Evolutionary conservation across 2,113 vertebrate genomes (phyloP).

Genomic region (Atractosteus spatula): DNA sequence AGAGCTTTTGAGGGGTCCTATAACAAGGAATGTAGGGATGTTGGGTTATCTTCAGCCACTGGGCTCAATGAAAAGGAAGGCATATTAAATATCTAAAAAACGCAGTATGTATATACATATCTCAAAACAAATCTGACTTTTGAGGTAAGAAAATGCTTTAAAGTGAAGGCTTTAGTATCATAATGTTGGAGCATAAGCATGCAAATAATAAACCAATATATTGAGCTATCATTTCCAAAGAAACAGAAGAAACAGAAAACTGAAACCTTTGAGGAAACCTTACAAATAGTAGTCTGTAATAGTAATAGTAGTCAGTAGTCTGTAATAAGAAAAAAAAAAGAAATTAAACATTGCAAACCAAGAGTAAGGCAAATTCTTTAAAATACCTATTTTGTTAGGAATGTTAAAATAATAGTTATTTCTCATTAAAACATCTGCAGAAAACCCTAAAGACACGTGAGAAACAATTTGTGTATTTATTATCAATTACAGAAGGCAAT

Average conservation of each 20-base stretch:
- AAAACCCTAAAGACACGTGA: no score
- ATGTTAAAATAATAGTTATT: no score
- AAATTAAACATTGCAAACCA: constrained; percentile 5
- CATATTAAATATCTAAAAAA: constrained; percentile 8
- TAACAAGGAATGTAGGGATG: constrained; percentile 16
- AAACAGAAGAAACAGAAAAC: background rate
- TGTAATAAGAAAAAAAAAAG: constrained; percentile 14
- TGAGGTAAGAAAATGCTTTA: background rate
- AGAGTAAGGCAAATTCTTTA: background rate
- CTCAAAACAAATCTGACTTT: no score
- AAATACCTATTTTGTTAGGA: no score
- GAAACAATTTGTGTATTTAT: no score
- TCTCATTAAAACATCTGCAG: no score
- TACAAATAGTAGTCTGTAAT: constrained; percentile 3
- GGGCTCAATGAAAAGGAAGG: background rate
- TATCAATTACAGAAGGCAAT: no score
- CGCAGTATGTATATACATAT: background rate
- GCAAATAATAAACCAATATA: background rate
- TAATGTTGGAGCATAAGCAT: background rate
- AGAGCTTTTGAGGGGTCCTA: constrained; percentile 36
- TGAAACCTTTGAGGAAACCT: background rate
- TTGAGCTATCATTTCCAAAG: constrained; percentile 2
- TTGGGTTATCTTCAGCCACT: constrained; percentile 6
- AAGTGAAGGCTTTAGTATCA: background rate
- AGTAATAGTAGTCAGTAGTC: constrained; percentile 8